A percentile compares a stretch with the other conserved stretches of the same genome.
phyloP scores from a whole-genome alignment of 2,113 vertebrate genomes.

The Sebastes fasciatus region DNA sequence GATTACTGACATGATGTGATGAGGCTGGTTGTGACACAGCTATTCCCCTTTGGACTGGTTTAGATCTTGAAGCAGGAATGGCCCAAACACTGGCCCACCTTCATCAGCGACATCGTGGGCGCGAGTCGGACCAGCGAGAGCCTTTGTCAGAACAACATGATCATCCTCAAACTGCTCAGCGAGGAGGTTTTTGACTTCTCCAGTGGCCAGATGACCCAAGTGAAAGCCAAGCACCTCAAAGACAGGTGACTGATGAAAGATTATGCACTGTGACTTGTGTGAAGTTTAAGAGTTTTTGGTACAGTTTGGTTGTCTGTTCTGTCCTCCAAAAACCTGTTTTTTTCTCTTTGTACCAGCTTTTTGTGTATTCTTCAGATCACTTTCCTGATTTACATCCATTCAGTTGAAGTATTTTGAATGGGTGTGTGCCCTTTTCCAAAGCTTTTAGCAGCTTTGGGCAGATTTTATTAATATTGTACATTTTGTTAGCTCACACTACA shows the following conservation, averaged over 20 bases:
- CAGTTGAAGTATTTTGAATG: no score
- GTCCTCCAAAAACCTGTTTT: background rate
- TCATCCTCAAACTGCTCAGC: slow-evolving; percentile 95
- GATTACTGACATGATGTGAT: background rate
- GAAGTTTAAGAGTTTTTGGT: background rate
- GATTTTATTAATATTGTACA: background rate
- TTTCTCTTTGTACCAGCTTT: no score
- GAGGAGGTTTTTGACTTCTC: slow-evolving; percentile 99
- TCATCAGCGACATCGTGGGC: slow-evolving; percentile 97
- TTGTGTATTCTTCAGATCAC: no score
- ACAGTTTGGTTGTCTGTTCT: background rate
- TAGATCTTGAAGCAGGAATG: slow-evolving; percentile 98
- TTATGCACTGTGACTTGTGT: background rate
- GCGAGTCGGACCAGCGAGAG: slow-evolving; percentile 96
- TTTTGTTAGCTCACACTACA: no score
- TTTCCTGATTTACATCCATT: no score
- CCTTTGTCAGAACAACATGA: slow-evolving; percentile 98
- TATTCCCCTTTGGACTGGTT: background rate
- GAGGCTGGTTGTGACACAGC: background rate
- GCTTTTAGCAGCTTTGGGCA: background rate
- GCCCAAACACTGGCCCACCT: slow-evolving; percentile 98
- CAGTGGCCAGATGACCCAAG: slow-evolving; percentile 97
- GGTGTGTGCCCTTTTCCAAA: no score
- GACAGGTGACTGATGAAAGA: slow-evolving; percentile 85
- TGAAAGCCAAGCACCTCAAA: slow-evolving; percentile 97